Evolutionary conservation across 2,888 invertebrate species (phyloP), one percentile per base, ranked within the genome.

Genomic region (Pocota personata): DNA sequence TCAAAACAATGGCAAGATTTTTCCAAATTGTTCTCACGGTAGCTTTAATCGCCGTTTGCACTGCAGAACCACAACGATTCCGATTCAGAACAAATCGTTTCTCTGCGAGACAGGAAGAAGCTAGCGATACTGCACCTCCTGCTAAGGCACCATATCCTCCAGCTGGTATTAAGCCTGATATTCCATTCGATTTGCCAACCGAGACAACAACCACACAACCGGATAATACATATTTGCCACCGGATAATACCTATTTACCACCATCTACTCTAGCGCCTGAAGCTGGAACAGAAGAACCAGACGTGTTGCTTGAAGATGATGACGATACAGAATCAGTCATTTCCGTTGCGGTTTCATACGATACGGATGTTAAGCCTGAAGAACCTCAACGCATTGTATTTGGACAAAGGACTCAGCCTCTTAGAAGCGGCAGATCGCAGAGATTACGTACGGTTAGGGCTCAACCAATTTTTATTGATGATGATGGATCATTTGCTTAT

Each of bases 291-390:
- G 80, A 76, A 21, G 27, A 30, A 8, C 62, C 80, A 21, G 66
- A 58, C 4, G 16, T 69, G 1, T 30, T 75, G 5, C 3, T 66
- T 1, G 80, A 75, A 16, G 64, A 58, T 24, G 79, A 76, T 37
- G 71, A 79, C 10, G 80, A 86, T n/a, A 86, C 80, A 6, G 84
- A 86, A 67, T 80, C 84, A 0, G 82, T 86, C 0, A 86, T 86
- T 67, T 86, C 86, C 1, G 82, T 86, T 19, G 86, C 86, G 1
- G 72, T 86, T 14, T 86, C 86, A 0, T 86, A 82, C 52, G 84
- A 84, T 14, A 43, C 27, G 3, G 72, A 79, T 4, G 35, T 46
- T 16, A 16, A 37, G 5, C 76, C 80, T 7, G 27, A 76, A 16
- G 35, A 40, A n/a, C 71, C 71, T 8, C 82, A 71, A 14, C 71